Conservation (phyloP, 2,113 vertebrate species). For the Coptodon rendalli region DNA sequence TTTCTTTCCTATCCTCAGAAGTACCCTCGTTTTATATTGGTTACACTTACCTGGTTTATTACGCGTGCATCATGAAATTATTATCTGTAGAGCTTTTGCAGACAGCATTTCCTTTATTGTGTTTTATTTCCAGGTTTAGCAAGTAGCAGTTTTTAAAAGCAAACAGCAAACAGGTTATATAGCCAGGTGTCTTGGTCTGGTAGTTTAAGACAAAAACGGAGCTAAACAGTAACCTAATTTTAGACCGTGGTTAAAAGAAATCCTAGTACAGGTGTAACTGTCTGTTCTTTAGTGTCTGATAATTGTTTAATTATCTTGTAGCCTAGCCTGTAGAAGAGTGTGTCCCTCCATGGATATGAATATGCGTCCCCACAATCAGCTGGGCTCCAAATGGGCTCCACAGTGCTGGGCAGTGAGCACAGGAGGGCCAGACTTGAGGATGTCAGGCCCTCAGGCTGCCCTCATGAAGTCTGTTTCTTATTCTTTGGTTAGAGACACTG, state of each 20-base stretch:
- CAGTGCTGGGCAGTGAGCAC: not conserved
- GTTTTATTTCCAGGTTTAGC: not conserved
- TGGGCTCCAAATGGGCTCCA: not conserved
- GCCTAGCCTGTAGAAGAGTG: not conserved
- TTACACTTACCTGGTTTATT: not conserved
- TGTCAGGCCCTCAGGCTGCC: not conserved
- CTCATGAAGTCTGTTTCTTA: not conserved
- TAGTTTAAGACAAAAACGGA: not conserved
- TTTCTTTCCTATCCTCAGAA: not conserved
- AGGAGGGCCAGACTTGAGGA: not conserved
- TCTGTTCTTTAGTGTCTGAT: not conserved
- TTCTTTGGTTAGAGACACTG: not conserved
- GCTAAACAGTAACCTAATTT: not conserved
- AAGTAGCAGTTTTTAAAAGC: not conserved
- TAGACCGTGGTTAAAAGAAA: not conserved
- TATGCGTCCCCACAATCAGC: not conserved
- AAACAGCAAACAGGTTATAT: not conserved
- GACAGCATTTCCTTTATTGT: not conserved
- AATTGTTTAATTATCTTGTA: not conserved
- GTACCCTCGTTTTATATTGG: not conserved
- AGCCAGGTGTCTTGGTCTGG: not conserved
- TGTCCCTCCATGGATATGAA: not conserved
- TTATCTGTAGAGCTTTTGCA: not conserved
- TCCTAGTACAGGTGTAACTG: not conserved
- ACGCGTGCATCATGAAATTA: accelerated